These are phyloP conservation scores for Campoplex capitator DNA, from an alignment of 2,888 invertebrate species.

Conservation along the genomic window DNA sequence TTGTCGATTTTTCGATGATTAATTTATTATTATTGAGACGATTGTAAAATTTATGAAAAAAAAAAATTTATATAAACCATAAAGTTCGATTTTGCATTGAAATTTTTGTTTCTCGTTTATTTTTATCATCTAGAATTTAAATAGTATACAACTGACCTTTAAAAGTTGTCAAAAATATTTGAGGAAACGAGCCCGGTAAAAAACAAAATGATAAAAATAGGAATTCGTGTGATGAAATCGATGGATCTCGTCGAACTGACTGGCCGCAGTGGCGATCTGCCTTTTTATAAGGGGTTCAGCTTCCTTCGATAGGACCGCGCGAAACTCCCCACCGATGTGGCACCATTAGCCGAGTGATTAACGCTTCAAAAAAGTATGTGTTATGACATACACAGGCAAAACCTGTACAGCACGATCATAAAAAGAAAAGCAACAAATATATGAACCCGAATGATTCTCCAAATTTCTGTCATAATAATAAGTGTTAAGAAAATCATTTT, in stretches of 20 bases:
- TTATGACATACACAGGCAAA: slow-evolving; percentile 2
- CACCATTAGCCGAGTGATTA: slow-evolving; percentile 31
- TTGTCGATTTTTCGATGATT: not conserved
- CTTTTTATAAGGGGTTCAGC: slow-evolving; percentile 74
- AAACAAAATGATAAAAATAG: not conserved
- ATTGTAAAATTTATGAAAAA: not conserved
- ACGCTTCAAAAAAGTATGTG: slow-evolving; percentile 16
- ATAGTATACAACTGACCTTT: not conserved
- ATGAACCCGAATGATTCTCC: too few species aligned
- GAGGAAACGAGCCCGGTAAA: not conserved
- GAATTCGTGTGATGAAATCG: slow-evolving; percentile 17
- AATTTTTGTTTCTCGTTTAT: not conserved
- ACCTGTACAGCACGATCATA: slow-evolving; percentile 23
- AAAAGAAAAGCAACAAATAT: not conserved
- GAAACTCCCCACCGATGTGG: slow-evolving; percentile 72
- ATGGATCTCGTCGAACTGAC: slow-evolving; percentile 65
- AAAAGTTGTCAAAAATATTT: not conserved
- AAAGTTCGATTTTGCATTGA: not conserved
- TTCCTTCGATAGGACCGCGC: slow-evolving; percentile 71
- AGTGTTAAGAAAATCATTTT: too few species aligned
- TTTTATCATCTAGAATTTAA: not conserved
- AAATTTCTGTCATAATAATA: too few species aligned
- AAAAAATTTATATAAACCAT: not conserved
- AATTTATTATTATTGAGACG: not conserved
- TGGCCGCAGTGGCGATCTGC: slow-evolving; percentile 51